A percentile compares a stretch with the other conserved stretches of the same genome.
Conservation (phyloP, 2,888 invertebrate genomes). For the Himalopsyche japonica region DNA sequence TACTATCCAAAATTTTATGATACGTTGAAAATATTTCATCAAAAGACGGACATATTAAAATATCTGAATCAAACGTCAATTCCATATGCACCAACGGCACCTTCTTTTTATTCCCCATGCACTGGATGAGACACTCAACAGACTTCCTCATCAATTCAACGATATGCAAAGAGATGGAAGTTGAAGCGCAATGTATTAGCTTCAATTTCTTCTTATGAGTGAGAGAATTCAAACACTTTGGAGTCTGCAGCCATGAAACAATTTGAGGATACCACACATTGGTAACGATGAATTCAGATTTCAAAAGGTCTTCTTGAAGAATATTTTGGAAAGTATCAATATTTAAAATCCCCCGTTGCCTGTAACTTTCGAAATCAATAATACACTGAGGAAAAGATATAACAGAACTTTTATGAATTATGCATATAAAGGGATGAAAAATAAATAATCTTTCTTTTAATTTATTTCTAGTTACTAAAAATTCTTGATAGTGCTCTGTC, state of each 20-base stretch:
- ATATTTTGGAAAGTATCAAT: conserved; percentile 49
- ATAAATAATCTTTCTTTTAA: conserved; percentile 63
- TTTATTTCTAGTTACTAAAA: conserved; percentile 60
- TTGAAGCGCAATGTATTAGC: conserved; percentile 54
- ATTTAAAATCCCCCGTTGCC: conserved; percentile 51
- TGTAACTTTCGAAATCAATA: conserved; percentile 58
- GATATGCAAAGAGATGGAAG: conserved; percentile 62
- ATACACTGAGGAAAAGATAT: conserved; percentile 58
- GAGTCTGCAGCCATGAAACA: conserved; percentile 56
- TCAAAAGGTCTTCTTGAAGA: conserved; percentile 52
- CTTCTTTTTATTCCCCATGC: conserved; percentile 56
- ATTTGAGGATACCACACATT: conserved; percentile 56
- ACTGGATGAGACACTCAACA: conserved; percentile 64
- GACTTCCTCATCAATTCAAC: conserved; percentile 70
- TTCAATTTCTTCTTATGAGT: conserved; percentile 49
- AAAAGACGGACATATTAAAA: conserved; percentile 64
- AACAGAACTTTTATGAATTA: conserved; percentile 60
- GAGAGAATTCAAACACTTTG: conserved; percentile 54
- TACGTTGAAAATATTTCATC: conserved; percentile 61
- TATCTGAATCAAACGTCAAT: conserved; percentile 59
- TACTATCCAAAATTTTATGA: conserved; percentile 61
- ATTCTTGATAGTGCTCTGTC: conserved; percentile 63
- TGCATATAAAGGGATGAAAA: conserved; percentile 66
- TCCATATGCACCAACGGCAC: conserved; percentile 67
- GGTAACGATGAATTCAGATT: conserved; percentile 53